Conservation (phyloP, 37 sponge, comb jelly and placozoan species). For the Ianthella basta region DNA sequence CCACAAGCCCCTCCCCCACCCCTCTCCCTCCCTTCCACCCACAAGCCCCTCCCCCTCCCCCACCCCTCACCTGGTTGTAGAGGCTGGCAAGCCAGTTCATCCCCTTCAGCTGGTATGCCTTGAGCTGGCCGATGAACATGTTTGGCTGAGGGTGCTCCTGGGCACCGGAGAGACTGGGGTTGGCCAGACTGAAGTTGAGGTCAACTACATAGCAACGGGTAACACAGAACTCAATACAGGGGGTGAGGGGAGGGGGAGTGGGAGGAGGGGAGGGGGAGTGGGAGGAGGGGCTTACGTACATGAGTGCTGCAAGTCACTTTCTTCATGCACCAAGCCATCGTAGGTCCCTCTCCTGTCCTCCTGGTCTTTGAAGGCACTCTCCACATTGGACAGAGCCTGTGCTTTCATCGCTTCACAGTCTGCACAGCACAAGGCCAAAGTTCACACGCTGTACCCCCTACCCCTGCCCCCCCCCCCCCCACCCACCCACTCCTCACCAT, state of each 20-base stretch:
- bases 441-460: background rate
- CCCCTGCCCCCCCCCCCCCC: background rate
- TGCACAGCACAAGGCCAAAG: slow-evolving; percentile 24
- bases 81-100: slow-evolving; percentile 96
- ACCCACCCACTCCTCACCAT: slow-evolving; percentile 32
- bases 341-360: slow-evolving; percentile 22
- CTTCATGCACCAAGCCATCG: background rate
- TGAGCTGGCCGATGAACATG: slow-evolving; percentile 83
- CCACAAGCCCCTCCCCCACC: background rate
- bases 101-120: slow-evolving; percentile 92
- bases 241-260: background rate
- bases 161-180: slow-evolving; percentile 68
- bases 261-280: background rate
- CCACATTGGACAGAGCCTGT: slow-evolving; percentile 74
- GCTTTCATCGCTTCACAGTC: slow-evolving; percentile 73
- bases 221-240: background rate
- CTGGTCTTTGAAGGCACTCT: slow-evolving; percentile 67
- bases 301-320: slow-evolving; percentile 47
- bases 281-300: slow-evolving; percentile 18
- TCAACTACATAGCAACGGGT: slow-evolving; percentile 67
- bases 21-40: background rate
- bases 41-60: too few species aligned
- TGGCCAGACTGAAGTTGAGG: slow-evolving; percentile 81
- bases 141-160: slow-evolving; percentile 76
- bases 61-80: slow-evolving; percentile 71